Evolutionary conservation across 2,113 vertebrate species (phyloP).

Genomic region (Fukomys damarensis): DNA sequence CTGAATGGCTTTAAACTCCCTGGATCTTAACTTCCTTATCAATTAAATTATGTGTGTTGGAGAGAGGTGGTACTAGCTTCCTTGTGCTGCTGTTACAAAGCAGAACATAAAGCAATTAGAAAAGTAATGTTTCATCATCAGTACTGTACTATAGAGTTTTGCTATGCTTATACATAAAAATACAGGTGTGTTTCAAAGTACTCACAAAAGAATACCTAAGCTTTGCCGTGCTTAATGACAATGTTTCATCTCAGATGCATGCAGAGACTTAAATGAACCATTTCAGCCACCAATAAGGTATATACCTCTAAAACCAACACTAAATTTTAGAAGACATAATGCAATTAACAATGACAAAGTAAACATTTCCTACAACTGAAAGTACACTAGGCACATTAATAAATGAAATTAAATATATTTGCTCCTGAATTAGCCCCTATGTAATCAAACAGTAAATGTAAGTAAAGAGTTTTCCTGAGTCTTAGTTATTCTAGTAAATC

Average conservation of each 20-base stretch:
- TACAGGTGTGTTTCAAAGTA: background rate
- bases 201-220: background rate
- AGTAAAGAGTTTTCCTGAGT: background rate
- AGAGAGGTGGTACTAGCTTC: background rate
- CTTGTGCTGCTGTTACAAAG: background rate
- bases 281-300: background rate
- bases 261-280: background rate
- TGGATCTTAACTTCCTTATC: conserved; percentile 44
- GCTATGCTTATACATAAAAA: background rate
- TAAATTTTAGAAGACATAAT: background rate
- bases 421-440: background rate
- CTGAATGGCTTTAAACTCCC: conserved; percentile 1
- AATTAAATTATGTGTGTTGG: conserved; percentile 2
- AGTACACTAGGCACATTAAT: background rate
- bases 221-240: background rate
- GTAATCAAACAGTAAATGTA: background rate
- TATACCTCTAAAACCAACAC: background rate
- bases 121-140: background rate
- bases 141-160: background rate
- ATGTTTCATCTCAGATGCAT: background rate
- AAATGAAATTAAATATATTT: background rate
- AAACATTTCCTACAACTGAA: background rate
- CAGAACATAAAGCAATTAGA: background rate
- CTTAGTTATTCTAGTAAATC: background rate
- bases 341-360: background rate